phyloP scores from a whole-genome alignment of 1,140 invertebrate species.

The Paraescarpia echinospica region DNA sequence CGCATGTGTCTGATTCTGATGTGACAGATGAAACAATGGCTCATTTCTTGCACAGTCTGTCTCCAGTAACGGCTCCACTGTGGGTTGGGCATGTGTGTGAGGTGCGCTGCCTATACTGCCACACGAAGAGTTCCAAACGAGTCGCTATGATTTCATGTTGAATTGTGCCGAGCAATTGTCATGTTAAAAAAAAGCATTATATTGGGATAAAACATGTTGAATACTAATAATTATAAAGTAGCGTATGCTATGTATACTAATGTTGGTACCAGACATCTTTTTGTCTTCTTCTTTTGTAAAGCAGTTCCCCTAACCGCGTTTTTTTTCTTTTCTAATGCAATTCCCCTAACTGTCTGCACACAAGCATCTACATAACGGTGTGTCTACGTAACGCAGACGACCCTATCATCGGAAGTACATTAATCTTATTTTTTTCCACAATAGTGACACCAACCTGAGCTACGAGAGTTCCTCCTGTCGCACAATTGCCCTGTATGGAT shows the following conservation, averaged over 20 bases:
- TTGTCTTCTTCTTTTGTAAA: too few relatives aligned
- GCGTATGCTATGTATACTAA: too few relatives aligned
- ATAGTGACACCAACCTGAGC: background rate
- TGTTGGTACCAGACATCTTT: too few relatives aligned
- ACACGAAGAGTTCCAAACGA: too few relatives aligned
- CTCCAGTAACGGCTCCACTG: too few relatives aligned
- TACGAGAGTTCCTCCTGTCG: background rate
- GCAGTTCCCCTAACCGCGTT: background rate
- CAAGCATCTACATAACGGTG: background rate
- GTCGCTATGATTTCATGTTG: too few relatives aligned
- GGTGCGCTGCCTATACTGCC: too few relatives aligned
- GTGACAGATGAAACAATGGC: background rate
- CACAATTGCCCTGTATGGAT: background rate
- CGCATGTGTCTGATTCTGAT: background rate
- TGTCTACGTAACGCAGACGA: background rate
- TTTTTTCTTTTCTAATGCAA: background rate
- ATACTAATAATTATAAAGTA: too few relatives aligned
- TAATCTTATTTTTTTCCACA: background rate
- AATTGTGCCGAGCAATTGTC: too few relatives aligned
- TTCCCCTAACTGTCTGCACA: background rate
- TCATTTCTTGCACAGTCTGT: background rate
- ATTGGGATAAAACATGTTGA: too few relatives aligned
- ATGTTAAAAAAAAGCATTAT: too few relatives aligned
- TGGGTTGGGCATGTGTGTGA: too few relatives aligned
- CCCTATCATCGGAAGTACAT: background rate